Evolutionary conservation across 2,888 invertebrate genomes (phyloP).

Genomic region (Tridacna gigas): DNA sequence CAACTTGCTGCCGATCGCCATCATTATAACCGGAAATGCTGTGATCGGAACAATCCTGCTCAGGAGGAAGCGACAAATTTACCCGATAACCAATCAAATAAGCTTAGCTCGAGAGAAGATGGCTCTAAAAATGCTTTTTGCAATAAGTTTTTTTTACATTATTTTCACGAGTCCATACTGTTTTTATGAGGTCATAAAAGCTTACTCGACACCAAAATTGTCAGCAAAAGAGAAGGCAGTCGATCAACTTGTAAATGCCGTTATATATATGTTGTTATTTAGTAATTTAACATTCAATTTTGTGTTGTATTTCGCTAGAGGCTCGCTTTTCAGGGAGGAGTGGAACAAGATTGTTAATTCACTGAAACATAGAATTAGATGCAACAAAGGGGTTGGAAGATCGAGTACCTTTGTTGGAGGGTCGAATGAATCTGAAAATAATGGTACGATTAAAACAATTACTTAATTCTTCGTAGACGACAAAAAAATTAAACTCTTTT

Average conservation of each 20-base stretch:
- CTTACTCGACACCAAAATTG: neutral
- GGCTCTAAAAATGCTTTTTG: neutral
- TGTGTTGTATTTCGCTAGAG: neutral
- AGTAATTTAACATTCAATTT: constrained; percentile 7
- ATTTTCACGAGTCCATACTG: neutral
- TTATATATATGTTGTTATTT: neutral
- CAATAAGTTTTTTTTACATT: neutral
- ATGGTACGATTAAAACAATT: no score
- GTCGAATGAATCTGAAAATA: no score
- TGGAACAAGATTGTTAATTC: neutral
- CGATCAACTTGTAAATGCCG: neutral
- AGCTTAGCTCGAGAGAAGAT: neutral
- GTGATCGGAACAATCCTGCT: neutral
- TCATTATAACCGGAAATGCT: constrained; percentile 7
- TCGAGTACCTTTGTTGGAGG: no score
- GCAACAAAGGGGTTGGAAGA: no score
- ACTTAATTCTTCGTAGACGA: no score
- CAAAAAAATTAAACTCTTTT: no score
- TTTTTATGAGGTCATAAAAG: neutral
- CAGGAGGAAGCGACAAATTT: neutral
- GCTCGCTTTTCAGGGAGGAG: neutral
- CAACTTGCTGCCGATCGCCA: neutral
- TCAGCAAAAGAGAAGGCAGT: neutral
- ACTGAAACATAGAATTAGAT: no score
- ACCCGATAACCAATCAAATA: neutral